Base-by-base conservation (phyloP, 2,113 vertebrate genomes). In the Scalopus aquaticus region DNA sequence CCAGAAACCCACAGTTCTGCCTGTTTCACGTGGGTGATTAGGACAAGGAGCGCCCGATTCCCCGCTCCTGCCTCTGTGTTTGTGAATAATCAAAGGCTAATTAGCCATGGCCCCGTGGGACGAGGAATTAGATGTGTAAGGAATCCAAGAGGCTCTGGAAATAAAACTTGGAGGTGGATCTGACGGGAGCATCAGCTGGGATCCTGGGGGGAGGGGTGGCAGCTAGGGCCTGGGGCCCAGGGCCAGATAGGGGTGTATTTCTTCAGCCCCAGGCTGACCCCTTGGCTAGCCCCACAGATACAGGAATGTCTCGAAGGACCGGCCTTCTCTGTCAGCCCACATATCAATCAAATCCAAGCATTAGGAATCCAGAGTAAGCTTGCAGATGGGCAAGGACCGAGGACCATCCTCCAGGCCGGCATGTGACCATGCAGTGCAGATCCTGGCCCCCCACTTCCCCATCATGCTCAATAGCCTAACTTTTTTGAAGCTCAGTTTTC, bases 51-150 rank as follows among this genome's bases (percentile, higher is more conserved):
- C 46, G 54, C 72, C 30, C 3, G 13, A 62, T 60, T 58, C 69
- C 30, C 73, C 0, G 3, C 86, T 58, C 65, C 93, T 86, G 88
- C 64, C 91, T 95, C 83, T 77, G 39, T 88, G 88, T 67, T 93
- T 83, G 79, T 93, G 88, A 95, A 89, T 89, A 89, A 95, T 84
- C 94, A 94, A 82, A 95, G 79, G 79, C 94, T 95, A 94, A 97
- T 95, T 91, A 97, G 83, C 62, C 79, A 35, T 3, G 0, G 65
- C 28, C 91, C 83, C 93, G 16, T 0, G 90, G 91, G 94, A 89
- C 0, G 1, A 30, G 54, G 88, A 94, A 78, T 91, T 87, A 77
- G 95, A 79, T 0, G 2, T 26, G 74, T 24, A 32, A 35, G 67
- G 37, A 35, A 51, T 62, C 65, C 12, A 35, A 69, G 79, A 89